A percentile compares a stretch with the other conserved stretches of the same genome.
These are phyloP conservation scores for Drosophila athabasca DNA, from an alignment of 1,140 invertebrate genomes.

Conservation along the genomic window DNA sequence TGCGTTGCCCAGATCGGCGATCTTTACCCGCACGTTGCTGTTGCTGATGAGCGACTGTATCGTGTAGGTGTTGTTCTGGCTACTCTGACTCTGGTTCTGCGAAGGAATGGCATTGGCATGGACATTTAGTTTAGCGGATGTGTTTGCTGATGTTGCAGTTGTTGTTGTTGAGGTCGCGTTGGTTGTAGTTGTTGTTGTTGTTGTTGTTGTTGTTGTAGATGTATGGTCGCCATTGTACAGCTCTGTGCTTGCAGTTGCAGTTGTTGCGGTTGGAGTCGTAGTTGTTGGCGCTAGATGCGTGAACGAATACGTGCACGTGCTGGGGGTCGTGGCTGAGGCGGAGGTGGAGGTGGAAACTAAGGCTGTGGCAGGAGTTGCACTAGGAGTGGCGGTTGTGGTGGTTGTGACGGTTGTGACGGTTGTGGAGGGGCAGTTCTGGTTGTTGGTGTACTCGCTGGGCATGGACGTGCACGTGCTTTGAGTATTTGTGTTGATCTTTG, in stretches of 20 bases:
- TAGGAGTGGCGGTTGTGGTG: conserved; percentile 21
- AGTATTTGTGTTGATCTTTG: conserved; percentile 43
- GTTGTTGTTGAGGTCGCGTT: conserved; percentile 42
- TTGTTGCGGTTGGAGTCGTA: conserved; percentile 51
- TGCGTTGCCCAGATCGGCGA: conserved; percentile 99
- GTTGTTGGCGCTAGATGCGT: conserved; percentile 60
- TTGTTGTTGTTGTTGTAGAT: conserved; percentile 50
- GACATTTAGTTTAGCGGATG: conserved; percentile 74
- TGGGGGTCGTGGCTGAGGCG: conserved; percentile 56
- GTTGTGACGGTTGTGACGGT: conserved; percentile 15
- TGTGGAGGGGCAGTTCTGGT: conserved; percentile 16
- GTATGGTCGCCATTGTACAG: conserved; percentile 49
- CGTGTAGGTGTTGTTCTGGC: conserved; percentile 83
- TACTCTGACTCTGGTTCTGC: conserved; percentile 73
- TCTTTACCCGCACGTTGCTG: conserved; percentile 95
- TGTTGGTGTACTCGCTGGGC: conserved; percentile 40
- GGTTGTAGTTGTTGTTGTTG: conserved; percentile 38
- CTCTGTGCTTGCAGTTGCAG: conserved; percentile 52
- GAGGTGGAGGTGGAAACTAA: conserved; percentile 11
- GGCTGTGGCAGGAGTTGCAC: conserved; percentile 18
- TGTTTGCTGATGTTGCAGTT: conserved; percentile 49
- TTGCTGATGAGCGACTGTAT: conserved; percentile 93
- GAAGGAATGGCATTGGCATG: conserved; percentile 81
- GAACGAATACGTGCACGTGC: conserved; percentile 65
- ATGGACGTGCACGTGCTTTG: conserved; percentile 69